Evolutionary conservation across 1,140 invertebrate genomes (phyloP).

Genomic region (Neotoxoptera formosana): DNA sequence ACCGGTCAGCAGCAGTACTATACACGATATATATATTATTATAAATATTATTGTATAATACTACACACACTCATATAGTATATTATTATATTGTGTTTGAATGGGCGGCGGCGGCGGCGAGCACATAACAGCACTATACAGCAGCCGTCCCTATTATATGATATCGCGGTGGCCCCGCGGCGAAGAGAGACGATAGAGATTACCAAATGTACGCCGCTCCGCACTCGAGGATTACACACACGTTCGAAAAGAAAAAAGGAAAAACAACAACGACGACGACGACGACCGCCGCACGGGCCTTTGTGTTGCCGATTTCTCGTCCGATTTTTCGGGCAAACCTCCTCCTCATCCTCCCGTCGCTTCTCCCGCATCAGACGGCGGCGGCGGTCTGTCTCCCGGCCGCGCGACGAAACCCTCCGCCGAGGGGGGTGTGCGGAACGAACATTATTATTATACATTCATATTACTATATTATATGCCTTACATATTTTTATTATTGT

Average conservation of each 20-base stretch:
- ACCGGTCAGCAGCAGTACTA: conserved; percentile 22
- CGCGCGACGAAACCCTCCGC: neutral
- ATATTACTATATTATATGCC: too few relatives aligned
- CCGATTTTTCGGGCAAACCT: conserved; percentile 15
- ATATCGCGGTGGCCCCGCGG: neutral
- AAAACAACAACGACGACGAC: neutral
- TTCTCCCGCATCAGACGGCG: too few relatives aligned
- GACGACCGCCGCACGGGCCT: neutral
- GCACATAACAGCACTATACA: neutral
- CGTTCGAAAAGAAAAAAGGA: neutral
- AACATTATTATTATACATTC: conserved; percentile 30
- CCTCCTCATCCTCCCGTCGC: neutral
- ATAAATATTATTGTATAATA: conserved; percentile 3
- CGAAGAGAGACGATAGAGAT: conserved; percentile 41
- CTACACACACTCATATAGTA: too few relatives aligned
- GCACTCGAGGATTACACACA: conserved; percentile 32
- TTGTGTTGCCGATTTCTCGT: conserved; percentile 31
- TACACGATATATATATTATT: neutral
- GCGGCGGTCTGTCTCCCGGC: neutral
- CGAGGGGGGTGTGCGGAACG: neutral
- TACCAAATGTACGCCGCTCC: neutral
- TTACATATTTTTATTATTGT: conserved; percentile 5
- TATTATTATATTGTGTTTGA: conserved; percentile 22
- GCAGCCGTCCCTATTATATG: conserved; percentile 27
- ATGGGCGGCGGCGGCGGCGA: neutral